Base-by-base conservation (phyloP, 2,797 vertebrate genomes). In the Streptopelia turtur region DNA sequence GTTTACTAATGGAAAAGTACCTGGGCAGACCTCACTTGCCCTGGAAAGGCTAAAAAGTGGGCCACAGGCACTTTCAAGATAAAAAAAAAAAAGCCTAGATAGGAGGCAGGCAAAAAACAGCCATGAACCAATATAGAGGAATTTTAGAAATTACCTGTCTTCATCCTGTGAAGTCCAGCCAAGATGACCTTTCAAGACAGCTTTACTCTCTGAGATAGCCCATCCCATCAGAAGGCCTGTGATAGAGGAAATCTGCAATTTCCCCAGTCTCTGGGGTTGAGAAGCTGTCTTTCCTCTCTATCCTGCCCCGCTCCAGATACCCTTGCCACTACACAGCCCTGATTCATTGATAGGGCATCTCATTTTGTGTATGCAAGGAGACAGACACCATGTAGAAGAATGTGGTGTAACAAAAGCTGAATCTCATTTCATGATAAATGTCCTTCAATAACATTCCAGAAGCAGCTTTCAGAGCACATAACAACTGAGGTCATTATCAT, bases 1-100 rank as follows among this genome's bases (percentile, higher is more conserved):
- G 79, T 96, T 94, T 95, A 91, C 93, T 87, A 79, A 92, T 83
- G 93, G 91, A 95, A 94, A 96, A 95, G 75, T 96, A 96, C 95
- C 89, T 96, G 89, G 89, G 90, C 66, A 94, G 89, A 95, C 75
- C 63, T 95, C 61, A 60, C 28, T 84, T 94, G 69, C 76, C 63
- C 77, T 80, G 33, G n/a, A 68, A 93, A 95, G 70, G 57, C 65
- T 85, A 65, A 91, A 95, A 94, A 87, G 47, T 68, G 64, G 92
- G 79, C 57, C 57, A 91, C 27, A 30, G 77, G 25, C 35, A 55
- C 41, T 89, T 69, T 80, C 37, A 69, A 80, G 56, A 56, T 64
- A 65, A 83, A 91, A 87, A 82, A 87, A 82, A 68, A 13, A 63
- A 92, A 77, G 21, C 37, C 16, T 49, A 35, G 41, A 49, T n/a